Conservation (phyloP, 2,797 vertebrate species). For the Telmatherina bonti region DNA sequence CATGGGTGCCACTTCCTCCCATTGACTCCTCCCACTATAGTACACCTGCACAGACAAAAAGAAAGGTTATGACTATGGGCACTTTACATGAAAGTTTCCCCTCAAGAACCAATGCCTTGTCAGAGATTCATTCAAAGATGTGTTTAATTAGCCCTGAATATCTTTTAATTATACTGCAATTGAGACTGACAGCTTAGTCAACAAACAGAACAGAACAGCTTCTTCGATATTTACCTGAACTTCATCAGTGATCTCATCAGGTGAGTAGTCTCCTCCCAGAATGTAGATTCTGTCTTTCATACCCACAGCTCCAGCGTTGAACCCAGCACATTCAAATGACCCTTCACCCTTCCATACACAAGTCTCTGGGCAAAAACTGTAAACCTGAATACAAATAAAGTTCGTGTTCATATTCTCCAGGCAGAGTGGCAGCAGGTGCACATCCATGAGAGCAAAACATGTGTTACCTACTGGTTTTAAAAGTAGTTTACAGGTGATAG, state of each 20-base stretch:
- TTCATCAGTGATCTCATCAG: conserved; percentile 96
- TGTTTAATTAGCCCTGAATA: too few species aligned
- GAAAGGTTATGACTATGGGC: neutral
- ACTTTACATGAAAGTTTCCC: neutral
- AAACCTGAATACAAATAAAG: conserved; percentile 77
- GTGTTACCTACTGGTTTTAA: too few species aligned
- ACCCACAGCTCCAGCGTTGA: conserved; percentile 96
- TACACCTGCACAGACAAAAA: conserved; percentile 85
- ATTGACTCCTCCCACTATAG: conserved; percentile 91
- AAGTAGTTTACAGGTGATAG: too few species aligned
- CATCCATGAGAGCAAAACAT: too few species aligned
- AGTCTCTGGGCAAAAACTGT: conserved; percentile 95
- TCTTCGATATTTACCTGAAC: conserved; percentile 85
- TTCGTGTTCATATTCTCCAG: too few species aligned
- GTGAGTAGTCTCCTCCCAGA: conserved; percentile 96
- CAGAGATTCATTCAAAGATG: too few species aligned
- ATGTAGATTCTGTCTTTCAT: conserved; percentile 95
- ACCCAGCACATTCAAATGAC: conserved; percentile 97
- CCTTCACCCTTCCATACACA: conserved; percentile 94
- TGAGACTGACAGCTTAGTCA: neutral
- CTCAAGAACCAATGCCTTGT: too few species aligned
- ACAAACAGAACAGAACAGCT: neutral
- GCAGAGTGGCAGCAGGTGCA: too few species aligned
- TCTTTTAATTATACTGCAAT: too few species aligned
- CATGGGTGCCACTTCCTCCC: conserved; percentile 97